Evolutionary conservation across 2,797 vertebrate genomes (phyloP).

Genomic region (Coregonus sp.): DNA sequence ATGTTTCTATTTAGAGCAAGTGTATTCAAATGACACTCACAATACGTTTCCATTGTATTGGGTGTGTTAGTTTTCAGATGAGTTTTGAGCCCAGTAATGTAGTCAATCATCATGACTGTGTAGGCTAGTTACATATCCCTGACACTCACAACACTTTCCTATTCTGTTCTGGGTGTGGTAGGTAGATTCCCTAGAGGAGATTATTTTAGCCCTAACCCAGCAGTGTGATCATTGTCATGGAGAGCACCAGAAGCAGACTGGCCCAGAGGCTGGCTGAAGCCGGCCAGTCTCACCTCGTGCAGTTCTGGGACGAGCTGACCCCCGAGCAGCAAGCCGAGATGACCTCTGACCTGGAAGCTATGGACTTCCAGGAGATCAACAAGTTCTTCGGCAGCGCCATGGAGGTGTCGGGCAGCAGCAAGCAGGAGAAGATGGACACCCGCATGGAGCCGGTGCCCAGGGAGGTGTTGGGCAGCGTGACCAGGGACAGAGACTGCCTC

Average conservation of each 20-base stretch:
- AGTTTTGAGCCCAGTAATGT: background rate
- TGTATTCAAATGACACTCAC: background rate
- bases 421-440: slow-evolving; percentile 80
- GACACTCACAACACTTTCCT: background rate
- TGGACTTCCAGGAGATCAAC: slow-evolving; percentile 85
- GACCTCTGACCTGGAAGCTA: slow-evolving; percentile 72
- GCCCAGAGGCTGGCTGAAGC: slow-evolving; percentile 69
- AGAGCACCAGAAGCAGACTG: slow-evolving; percentile 55
- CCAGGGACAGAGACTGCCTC: slow-evolving; percentile 80
- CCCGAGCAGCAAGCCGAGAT: slow-evolving; percentile 72
- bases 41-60: too few relatives aligned
- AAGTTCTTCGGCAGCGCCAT: slow-evolving; percentile 84
- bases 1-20: background rate
- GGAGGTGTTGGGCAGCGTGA: slow-evolving; percentile 88
- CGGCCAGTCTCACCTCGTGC: slow-evolving; percentile 85
- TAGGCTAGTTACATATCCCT: background rate
- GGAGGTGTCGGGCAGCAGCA: slow-evolving; percentile 63
- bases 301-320: slow-evolving; percentile 83
- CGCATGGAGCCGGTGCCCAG: slow-evolving; percentile 89
- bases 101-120: background rate
- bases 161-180: background rate
- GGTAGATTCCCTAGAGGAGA: slow-evolving; percentile 30
- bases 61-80: background rate
- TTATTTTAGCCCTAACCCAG: slow-evolving; percentile 13
- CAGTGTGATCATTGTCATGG: slow-evolving; percentile 74